phyloP scores from a whole-genome alignment of 2,113 vertebrate species.

The Indicator maculatus region DNA sequence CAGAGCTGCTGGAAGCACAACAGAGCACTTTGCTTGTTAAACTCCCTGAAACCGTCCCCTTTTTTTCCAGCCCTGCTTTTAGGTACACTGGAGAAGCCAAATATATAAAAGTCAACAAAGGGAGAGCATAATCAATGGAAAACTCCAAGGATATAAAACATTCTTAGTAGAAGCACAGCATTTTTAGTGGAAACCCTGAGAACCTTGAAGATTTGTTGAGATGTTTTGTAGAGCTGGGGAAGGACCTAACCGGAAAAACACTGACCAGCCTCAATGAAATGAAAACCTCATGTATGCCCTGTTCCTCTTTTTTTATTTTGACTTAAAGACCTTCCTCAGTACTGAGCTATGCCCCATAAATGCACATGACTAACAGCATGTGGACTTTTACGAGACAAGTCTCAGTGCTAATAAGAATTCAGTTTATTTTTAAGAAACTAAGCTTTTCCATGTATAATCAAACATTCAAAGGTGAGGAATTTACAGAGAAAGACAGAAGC shows the following conservation, averaged over 20 bases:
- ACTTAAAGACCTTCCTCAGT: background rate
- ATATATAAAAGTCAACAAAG: conserved; percentile 60
- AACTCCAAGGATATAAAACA: conserved; percentile 48
- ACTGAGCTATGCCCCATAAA: background rate
- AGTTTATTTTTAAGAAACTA: background rate
- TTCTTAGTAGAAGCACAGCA: conserved; percentile 26
- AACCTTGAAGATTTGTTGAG: conserved; percentile 1
- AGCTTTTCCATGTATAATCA: background rate
- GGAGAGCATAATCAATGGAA: conserved; percentile 44
- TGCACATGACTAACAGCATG: background rate
- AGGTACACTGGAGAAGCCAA: conserved; percentile 55
- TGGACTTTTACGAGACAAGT: conserved; percentile 1
- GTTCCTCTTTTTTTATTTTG: background rate
- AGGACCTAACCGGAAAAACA: background rate
- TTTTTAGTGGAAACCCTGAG: conserved; percentile 38
- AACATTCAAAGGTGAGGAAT: background rate
- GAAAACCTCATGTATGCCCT: background rate
- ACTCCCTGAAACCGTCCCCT: conserved; percentile 27
- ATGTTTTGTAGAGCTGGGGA: background rate
- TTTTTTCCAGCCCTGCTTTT: conserved; percentile 52
- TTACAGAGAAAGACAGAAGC: background rate
- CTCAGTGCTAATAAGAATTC: background rate
- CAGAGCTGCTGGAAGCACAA: conserved; percentile 61
- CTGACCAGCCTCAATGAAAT: background rate
- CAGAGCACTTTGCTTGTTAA: conserved; percentile 59